These are phyloP conservation scores for Apotomis betuletana DNA, from an alignment of 2,888 invertebrate species.

Conservation along the genomic window DNA sequence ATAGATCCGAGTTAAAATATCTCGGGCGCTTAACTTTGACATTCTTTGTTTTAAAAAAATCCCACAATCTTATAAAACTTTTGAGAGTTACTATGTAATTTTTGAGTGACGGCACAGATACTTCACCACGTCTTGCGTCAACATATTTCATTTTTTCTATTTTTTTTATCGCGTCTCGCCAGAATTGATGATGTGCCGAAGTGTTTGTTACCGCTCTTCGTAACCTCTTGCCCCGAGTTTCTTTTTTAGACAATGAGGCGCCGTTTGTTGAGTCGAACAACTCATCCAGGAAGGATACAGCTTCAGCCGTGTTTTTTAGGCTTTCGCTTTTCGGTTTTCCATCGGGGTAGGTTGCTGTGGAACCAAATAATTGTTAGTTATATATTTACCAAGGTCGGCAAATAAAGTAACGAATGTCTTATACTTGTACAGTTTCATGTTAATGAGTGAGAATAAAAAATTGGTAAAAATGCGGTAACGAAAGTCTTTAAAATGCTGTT, in stretches of 20 bases:
- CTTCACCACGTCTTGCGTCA: not conserved
- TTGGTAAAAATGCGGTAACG: too few species aligned
- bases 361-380: not conserved
- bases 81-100: conserved; percentile 12
- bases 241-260: not conserved
- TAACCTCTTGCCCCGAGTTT: not conserved
- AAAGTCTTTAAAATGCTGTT: too few species aligned
- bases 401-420: not conserved
- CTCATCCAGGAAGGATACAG: conserved; percentile 2
- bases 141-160: not conserved
- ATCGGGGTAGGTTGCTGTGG: conserved; percentile 12
- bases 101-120: not conserved
- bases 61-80: conserved; percentile 17
- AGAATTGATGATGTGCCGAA: not conserved
- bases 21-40: conserved; percentile 16
- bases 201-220: not conserved
- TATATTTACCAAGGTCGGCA: not conserved
- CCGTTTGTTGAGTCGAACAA: conserved; percentile 6
- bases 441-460: too few species aligned
- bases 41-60: conserved; percentile 4
- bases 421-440: not conserved
- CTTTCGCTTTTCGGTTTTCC: conserved; percentile 2
- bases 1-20: conserved; percentile 21
- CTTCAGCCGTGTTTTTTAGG: not conserved
- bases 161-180: not conserved